A percentile compares a stretch with the other conserved stretches of the same genome.
These are phyloP conservation scores for Hyposmocoma kahamanoa DNA, from an alignment of 1,140 invertebrate species.

Conservation along the genomic window DNA sequence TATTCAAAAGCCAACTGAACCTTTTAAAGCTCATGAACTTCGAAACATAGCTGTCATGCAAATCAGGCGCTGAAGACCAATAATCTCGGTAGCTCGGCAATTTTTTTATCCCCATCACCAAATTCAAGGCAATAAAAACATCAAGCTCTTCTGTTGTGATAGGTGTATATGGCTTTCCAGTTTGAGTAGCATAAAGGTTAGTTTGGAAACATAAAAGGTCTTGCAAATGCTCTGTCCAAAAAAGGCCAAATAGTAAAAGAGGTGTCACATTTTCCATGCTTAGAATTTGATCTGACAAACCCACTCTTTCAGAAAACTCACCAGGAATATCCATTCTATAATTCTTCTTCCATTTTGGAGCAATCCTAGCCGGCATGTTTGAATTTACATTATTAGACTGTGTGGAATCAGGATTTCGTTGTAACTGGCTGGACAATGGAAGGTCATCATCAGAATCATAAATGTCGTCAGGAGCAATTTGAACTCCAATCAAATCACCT, in stretches of 20 bases:
- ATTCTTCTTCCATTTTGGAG: neutral
- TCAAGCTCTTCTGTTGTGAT: neutral
- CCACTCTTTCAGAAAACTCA: neutral
- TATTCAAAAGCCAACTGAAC: conserved; percentile 12
- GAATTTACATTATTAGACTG: neutral
- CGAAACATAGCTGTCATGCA: conserved; percentile 10
- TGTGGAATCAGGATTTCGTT: neutral
- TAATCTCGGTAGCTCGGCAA: conserved; percentile 12
- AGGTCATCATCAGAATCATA: conserved; percentile 4
- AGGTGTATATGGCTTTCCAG: conserved; percentile 2
- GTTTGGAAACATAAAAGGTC: conserved; percentile 9
- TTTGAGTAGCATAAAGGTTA: conserved; percentile 14
- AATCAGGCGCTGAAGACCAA: conserved; percentile 14
- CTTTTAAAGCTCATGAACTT: conserved; percentile 10
- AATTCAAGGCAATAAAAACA: neutral
- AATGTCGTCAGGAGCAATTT: neutral
- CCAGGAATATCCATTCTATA: neutral
- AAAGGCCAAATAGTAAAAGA: neutral
- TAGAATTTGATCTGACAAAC: neutral
- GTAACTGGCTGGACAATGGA: neutral
- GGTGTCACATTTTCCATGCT: neutral
- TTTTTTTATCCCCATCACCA: neutral
- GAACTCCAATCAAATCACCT: conserved; percentile 11
- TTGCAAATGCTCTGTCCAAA: conserved; percentile 1
- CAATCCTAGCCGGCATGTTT: neutral